These are phyloP conservation scores for Poecilia picta DNA, from an alignment of 2,797 vertebrate species.

Conservation along the genomic window DNA sequence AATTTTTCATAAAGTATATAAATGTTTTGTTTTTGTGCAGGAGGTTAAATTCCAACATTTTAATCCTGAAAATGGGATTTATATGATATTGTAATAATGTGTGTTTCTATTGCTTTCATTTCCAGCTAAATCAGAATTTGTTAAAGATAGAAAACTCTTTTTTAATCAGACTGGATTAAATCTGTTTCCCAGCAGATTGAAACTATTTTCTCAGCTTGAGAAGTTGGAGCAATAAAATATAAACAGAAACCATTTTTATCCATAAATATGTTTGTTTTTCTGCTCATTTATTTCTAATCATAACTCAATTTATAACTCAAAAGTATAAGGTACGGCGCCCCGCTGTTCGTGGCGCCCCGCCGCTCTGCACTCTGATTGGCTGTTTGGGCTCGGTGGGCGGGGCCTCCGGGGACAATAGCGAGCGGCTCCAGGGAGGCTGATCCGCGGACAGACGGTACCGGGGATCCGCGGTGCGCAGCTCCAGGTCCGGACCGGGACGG, in stretches of 20 bases:
- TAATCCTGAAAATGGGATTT: background rate
- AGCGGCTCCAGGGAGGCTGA: slow-evolving; percentile 15
- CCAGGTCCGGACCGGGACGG: background rate
- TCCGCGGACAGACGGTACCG: slow-evolving; percentile 4
- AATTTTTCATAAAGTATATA: background rate
- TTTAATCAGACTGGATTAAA: background rate
- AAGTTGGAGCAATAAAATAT: background rate
- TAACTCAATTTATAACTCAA: background rate
- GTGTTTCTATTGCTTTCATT: background rate
- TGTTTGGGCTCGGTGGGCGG: slow-evolving; percentile 46
- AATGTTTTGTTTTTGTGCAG: too few relatives aligned
- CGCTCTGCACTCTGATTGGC: slow-evolving; percentile 69
- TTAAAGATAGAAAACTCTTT: background rate
- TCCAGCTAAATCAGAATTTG: background rate
- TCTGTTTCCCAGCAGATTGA: background rate
- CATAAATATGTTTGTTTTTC: background rate
- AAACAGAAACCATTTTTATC: background rate
- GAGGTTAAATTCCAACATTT: background rate
- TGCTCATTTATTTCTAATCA: background rate
- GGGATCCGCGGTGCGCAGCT: slow-evolving; percentile 3
- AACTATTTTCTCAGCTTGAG: background rate
- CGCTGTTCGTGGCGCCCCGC: slow-evolving; percentile 22
- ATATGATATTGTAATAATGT: background rate
- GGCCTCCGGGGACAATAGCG: slow-evolving; percentile 71
- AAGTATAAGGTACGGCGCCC: slow-evolving; percentile 20